Conservation (phyloP, 2,113 vertebrate species). For the Alectura lathami region DNA sequence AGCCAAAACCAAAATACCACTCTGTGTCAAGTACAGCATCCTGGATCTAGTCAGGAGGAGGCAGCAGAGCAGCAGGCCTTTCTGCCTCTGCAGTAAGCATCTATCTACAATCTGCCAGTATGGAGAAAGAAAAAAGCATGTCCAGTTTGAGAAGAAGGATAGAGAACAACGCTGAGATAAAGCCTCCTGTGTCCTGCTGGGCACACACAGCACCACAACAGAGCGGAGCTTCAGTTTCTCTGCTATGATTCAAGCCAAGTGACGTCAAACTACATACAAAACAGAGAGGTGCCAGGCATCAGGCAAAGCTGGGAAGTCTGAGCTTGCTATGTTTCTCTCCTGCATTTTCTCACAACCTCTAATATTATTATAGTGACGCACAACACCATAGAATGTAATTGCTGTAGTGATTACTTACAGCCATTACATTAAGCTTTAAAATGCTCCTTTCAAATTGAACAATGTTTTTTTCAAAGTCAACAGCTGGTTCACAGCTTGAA, state of each 20-base stretch:
- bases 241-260: neutral
- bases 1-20: neutral
- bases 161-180: neutral
- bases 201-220: neutral
- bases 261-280: neutral
- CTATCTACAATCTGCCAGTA: neutral
- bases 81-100: neutral
- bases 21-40: neutral
- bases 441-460: conserved; percentile 79
- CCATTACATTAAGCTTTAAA: conserved; percentile 78
- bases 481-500: conserved; percentile 84
- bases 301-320: neutral
- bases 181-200: neutral
- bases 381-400: conserved; percentile 46
- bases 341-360: conserved; percentile 4
- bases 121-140: neutral
- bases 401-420: conserved; percentile 76
- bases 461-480: conserved; percentile 84
- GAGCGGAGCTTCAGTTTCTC: neutral
- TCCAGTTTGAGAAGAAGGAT: neutral
- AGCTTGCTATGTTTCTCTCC: neutral
- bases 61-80: neutral
- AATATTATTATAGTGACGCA: neutral
- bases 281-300: neutral
- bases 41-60: neutral